phyloP scores from a whole-genome alignment of 1,140 invertebrate genomes.

The Brachionus calyciflorus region DNA sequence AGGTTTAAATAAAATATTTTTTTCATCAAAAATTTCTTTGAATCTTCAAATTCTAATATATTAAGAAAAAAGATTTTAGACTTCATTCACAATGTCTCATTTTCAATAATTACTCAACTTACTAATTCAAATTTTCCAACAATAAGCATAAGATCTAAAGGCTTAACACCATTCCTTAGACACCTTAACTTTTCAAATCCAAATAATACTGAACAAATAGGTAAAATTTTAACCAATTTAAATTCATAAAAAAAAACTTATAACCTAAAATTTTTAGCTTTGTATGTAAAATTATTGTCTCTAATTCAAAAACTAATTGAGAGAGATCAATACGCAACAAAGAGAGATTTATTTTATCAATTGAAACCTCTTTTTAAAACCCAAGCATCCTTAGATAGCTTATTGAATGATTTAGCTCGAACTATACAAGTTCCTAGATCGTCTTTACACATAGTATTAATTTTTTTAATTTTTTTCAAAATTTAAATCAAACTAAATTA shows the following conservation, averaged over 20 bases:
- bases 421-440: not conserved
- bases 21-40: too few species aligned
- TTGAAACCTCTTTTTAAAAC: constrained; percentile 24
- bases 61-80: constrained; percentile 21
- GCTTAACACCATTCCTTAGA: not conserved
- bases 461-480: not conserved
- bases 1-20: too few species aligned
- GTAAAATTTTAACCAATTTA: too few species aligned
- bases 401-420: constrained; percentile 3
- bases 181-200: not conserved
- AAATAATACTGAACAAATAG: not conserved
- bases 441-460: constrained; percentile 1
- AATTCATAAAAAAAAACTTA: too few species aligned
- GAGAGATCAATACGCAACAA: not conserved
- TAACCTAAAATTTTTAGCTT: too few species aligned
- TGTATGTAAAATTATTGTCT: constrained; percentile 26
- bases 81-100: not conserved
- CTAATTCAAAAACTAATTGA: constrained; percentile 22
- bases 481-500: too few species aligned
- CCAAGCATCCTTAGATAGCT: not conserved
- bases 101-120: constrained; percentile 2
- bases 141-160: not conserved
- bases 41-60: too few species aligned
- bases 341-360: constrained; percentile 40
- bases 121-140: not conserved